Conservation (phyloP, 2,113 vertebrate species). For the Lycaon pictus region DNA sequence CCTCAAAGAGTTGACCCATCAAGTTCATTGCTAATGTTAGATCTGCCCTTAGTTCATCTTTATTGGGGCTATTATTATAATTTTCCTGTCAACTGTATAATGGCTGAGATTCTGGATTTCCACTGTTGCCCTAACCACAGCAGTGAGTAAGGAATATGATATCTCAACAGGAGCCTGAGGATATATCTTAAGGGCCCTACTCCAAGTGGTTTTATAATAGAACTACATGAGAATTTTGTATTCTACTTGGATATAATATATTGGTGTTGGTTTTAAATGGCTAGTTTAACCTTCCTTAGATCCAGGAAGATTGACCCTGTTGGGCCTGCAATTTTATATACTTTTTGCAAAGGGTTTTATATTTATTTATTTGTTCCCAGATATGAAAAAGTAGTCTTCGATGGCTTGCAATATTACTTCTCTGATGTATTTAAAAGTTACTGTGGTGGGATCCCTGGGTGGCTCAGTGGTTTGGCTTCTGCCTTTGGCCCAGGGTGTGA, state of each 20-base stretch:
- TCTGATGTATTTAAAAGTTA: neutral
- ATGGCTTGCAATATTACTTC: neutral
- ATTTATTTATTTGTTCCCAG: neutral
- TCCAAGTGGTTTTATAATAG: neutral
- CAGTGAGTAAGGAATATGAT: neutral
- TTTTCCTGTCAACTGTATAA: neutral
- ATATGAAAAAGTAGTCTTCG: neutral
- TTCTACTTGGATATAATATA: neutral
- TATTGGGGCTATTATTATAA: neutral
- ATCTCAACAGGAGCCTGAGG: neutral
- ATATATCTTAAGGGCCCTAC: neutral
- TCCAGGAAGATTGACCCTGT: neutral
- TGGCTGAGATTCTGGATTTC: neutral
- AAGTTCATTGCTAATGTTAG: neutral
- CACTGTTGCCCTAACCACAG: neutral
- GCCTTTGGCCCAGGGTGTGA: too few relatives aligned
- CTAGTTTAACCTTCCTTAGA: neutral
- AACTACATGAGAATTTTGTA: neutral
- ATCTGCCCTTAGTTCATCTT: neutral
- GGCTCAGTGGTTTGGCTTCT: too few relatives aligned
- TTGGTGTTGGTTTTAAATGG: neutral
- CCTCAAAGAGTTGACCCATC: neutral
- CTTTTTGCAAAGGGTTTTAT: neutral
- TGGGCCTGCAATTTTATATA: neutral
- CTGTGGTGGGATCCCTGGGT: neutral